Evolutionary conservation across 2,888 invertebrate species (phyloP).

Genomic region (Tenthredo scrophulariae): DNA sequence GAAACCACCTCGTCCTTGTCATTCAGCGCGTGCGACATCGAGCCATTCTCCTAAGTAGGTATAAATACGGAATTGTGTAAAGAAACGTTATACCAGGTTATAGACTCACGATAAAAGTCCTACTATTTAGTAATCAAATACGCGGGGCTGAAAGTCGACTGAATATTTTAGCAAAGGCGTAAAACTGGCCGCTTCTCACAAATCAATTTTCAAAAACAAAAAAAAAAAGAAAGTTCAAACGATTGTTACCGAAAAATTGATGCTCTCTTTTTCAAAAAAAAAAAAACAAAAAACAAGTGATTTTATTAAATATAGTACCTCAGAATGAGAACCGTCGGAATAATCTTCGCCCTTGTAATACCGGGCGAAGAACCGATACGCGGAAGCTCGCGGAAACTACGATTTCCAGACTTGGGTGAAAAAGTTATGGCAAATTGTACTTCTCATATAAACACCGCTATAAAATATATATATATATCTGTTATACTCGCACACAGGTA

Average conservation of each 20-base stretch:
- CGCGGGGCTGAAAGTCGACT: background rate
- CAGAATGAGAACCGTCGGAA: background rate
- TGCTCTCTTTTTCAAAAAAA: no score
- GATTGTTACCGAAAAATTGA: no score
- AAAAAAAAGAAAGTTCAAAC: no score
- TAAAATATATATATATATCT: background rate
- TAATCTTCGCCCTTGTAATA: background rate
- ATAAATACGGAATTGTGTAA: slow-evolving; percentile 16
- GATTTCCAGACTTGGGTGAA: background rate
- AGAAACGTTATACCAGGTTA: background rate
- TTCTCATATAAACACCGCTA: slow-evolving; percentile 1
- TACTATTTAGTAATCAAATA: slow-evolving; percentile 26
- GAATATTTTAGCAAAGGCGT: slow-evolving; percentile 7
- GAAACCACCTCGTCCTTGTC: slow-evolving; percentile 36
- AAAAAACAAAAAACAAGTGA: no score
- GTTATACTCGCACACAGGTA: background rate
- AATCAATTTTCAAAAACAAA: no score
- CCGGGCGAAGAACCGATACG: background rate
- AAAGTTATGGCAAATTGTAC: slow-evolving; percentile 13
- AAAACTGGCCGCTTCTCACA: background rate
- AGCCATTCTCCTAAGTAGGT: slow-evolving; percentile 37
- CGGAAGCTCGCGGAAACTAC: background rate
- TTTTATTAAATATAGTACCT: no score
- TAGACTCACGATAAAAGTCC: background rate
- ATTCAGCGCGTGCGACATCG: slow-evolving; percentile 41